These are phyloP conservation scores for Corapipo altera DNA, from an alignment of 2,113 vertebrate genomes.

Conservation along the genomic window DNA sequence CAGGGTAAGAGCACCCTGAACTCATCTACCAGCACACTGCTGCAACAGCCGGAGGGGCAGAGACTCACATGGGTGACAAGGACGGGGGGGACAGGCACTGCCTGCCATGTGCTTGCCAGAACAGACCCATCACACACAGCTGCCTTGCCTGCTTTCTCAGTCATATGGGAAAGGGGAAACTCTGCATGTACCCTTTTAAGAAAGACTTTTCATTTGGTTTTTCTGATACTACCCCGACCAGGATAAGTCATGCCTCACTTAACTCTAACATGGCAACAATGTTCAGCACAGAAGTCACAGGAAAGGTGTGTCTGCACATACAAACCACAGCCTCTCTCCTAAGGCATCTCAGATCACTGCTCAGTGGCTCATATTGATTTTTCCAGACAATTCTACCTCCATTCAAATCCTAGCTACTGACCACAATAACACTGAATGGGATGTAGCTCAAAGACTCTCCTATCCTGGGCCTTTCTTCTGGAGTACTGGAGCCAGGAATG, in stretches of 20 bases:
- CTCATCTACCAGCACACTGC: background rate
- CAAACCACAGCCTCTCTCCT: background rate
- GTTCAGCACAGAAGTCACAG: background rate
- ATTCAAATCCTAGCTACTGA: background rate
- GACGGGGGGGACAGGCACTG: background rate
- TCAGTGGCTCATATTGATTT: background rate
- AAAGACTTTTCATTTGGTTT: background rate
- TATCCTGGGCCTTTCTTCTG: background rate
- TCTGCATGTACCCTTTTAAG: background rate
- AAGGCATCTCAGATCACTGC: background rate
- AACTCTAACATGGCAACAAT: background rate
- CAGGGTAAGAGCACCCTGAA: background rate
- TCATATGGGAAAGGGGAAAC: background rate
- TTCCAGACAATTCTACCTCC: background rate
- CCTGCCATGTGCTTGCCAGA: background rate
- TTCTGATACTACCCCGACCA: background rate
- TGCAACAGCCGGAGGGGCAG: background rate
- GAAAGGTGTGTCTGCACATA: background rate
- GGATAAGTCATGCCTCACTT: background rate
- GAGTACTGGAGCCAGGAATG: background rate
- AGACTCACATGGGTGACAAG: background rate
- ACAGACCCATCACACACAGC: background rate
- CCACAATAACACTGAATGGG: background rate
- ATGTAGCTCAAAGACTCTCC: background rate
- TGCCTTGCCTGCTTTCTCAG: background rate